These are phyloP conservation scores for Iphiclides podalirius DNA, from an alignment of 2,888 invertebrate genomes.

Conservation along the genomic window DNA sequence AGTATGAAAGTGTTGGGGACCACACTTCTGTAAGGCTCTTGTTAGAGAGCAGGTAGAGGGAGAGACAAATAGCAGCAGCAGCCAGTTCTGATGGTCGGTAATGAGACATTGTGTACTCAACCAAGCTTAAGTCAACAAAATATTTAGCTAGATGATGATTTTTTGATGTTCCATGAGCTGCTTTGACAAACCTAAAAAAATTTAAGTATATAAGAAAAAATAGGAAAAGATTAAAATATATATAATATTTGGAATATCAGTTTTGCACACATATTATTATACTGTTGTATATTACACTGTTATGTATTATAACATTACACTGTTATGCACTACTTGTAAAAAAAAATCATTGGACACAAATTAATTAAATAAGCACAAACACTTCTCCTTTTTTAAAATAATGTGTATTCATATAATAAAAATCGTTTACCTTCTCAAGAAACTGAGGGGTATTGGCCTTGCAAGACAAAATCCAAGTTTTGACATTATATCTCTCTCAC, in stretches of 20 bases:
- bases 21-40: conserved; percentile 77
- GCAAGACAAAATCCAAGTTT: conserved; percentile 90
- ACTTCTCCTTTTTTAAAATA: too few species aligned
- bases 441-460: conserved; percentile 92
- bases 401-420: too few species aligned
- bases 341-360: too few species aligned
- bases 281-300: too few species aligned
- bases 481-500: conserved; percentile 90
- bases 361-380: too few species aligned
- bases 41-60: conserved; percentile 79
- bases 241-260: too few species aligned
- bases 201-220: too few species aligned
- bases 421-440: conserved; percentile 91
- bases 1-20: conserved; percentile 87
- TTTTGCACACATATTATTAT: too few species aligned
- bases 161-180: conserved; percentile 78
- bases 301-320: too few species aligned
- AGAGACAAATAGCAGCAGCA: conserved; percentile 88
- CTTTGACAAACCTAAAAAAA: conserved; percentile 81
- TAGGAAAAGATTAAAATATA: background rate
- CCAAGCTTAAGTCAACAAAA: conserved; percentile 90
- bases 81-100: conserved; percentile 91
- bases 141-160: conserved; percentile 94
- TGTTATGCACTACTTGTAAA: too few species aligned
- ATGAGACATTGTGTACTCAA: conserved; percentile 89